Evolutionary conservation across 2,888 invertebrate species (phyloP), one percentile per base, ranked within the genome.

Genomic region (Electrophaes corylata): DNA sequence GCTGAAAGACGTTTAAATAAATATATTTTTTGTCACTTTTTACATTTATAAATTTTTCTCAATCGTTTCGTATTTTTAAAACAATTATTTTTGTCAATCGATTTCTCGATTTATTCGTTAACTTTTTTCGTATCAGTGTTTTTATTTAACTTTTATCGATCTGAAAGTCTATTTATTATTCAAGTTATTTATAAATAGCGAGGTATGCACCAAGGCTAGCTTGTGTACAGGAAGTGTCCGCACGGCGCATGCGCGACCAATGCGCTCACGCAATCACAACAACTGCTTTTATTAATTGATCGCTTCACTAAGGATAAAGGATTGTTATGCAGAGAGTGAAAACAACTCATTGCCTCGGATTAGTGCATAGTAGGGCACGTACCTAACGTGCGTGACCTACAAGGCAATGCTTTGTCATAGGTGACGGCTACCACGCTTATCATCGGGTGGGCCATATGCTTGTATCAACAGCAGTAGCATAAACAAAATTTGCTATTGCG

Each of bases 251-350:
- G 53, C 46, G 12, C 62, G 49, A 14, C 12, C 20, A 58, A 50
- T 62, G 62, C 58, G 62, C 40, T 18, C 19, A 56, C 65, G 62
- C 65, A 63, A 44, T 51, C 58, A 11, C 10, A 0, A 35, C 39
- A 11, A 41, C 23, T 18, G 60, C 62, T 62, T 65, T 60, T 65
- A 65, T 65, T 58, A 60, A 62, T 58, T 53, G 40, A 40, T 40
- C 33, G 41, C 52, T 47, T 50, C 19, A 37, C 14, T 39, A 29
- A 53, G 39, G 31, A 53, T 46, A 29, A 45, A 51, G 18, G 43
- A 45, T 39, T 35, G 26, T 10, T 12, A 23, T 26, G 12, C 8
- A 29, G 6, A 6, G 6, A 26, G 26, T 4, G 0, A 26, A 6
- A 6, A 29, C 10, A 10, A 29, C 2, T 10, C 1, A 6, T 10